These are phyloP conservation scores for Frankliniella intonsa DNA, from an alignment of 2,888 invertebrate genomes.

Conservation along the genomic window DNA sequence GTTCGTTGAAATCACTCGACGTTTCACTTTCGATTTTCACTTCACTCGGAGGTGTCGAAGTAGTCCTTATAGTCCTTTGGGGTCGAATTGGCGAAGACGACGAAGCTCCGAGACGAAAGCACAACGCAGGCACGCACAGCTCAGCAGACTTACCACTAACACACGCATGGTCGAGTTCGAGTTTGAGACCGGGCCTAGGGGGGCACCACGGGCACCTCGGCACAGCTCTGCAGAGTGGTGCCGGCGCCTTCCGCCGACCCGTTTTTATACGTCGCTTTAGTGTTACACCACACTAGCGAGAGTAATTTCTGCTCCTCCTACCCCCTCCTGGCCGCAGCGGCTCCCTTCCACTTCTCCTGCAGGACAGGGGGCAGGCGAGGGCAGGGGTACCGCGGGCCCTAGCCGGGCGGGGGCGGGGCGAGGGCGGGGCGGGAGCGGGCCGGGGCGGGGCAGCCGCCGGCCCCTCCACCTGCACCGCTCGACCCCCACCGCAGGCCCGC, in stretches of 20 bases:
- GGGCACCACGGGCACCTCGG: not conserved
- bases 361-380: not conserved
- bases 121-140: not conserved
- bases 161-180: slow-evolving; percentile 8
- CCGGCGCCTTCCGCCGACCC: not conserved
- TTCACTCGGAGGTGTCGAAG: not conserved
- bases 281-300: not conserved
- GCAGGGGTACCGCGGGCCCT: too few species aligned
- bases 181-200: not conserved
- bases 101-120: not conserved
- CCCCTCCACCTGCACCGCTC: slow-evolving; percentile 10
- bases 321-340: not conserved
- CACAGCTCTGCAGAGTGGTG: slow-evolving; percentile 4
- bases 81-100: not conserved
- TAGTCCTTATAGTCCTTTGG: slow-evolving; percentile 2
- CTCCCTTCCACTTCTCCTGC: not conserved
- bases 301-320: not conserved
- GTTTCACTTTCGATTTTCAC: too few species aligned
- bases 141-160: slow-evolving; percentile 9
- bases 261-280: slow-evolving; percentile 23
- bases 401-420: not conserved
- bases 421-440: not conserved
- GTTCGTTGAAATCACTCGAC: not conserved
- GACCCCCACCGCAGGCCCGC: not conserved
- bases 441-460: not conserved